Evolutionary conservation across 2,888 invertebrate species (phyloP), one percentile per base, ranked within the genome.

Genomic region (Blastobasis lacticolella): DNA sequence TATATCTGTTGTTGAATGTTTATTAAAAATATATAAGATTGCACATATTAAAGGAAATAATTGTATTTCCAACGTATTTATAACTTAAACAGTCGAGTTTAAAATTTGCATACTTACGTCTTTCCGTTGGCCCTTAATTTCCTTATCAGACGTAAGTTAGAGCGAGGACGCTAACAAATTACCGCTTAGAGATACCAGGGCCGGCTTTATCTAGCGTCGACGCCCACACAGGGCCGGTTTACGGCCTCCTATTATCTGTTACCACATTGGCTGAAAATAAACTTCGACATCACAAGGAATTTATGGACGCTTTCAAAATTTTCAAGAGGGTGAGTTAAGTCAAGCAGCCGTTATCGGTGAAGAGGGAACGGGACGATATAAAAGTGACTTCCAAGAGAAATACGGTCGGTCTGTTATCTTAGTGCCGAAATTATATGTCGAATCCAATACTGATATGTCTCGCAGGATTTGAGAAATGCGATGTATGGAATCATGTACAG

Each of bases 201-300:
- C 60, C 60, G 67, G 57, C 60, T 68, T 78, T 85, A 84, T 85
- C 81, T 78, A 57, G 63, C 62, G 64, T 68, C 49, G 46, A 36
- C 82, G 75, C 84, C 86, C 78, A 86, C 84, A 74, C 67, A 62
- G 63, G 69, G 61, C 70, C 66, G 62, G 69, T 84, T 84, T 81
- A 82, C 73, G 73, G 69, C 72, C 57, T 67, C 63, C 69, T 76
- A 78, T 78, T 82, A 85, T 83, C 81, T 78, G 70, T 74, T 71
- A 72, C 76, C 73, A 71, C 75, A 73, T 77, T 74, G 71, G 70
- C 66, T 82, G 74, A 79, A 83, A 83, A 81, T 81, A 81, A 78
- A 81, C 75, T 71, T 64, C 57, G 62, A 67, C 70, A 68, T 63
- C 66, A 60, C 50, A 59, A 55, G 56, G 55, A 57, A 50, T 62